Evolutionary conservation across 2,113 vertebrate genomes (phyloP).

Genomic region (Xiphias gladius): DNA sequence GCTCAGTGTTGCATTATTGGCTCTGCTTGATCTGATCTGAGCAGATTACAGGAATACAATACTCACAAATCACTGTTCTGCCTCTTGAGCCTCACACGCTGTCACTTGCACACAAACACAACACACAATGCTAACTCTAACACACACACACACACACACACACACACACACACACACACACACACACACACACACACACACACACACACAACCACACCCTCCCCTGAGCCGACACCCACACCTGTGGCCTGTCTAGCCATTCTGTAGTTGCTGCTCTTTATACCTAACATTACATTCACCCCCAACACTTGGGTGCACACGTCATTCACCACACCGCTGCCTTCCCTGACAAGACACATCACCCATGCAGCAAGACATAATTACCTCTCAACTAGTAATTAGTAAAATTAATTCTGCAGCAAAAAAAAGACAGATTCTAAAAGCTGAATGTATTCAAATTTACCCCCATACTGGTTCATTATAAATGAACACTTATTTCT

Average conservation of each 20-base stretch:
- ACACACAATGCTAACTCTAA: constrained; percentile 35
- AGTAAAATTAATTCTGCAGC: constrained; percentile 71
- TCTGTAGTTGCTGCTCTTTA: constrained; percentile 21
- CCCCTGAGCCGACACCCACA: constrained; percentile 53
- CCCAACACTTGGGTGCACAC: constrained; percentile 31
- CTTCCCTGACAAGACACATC: constrained; percentile 49
- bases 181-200: constrained; percentile 32
- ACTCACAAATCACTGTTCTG: constrained; percentile 77
- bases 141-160: background rate
- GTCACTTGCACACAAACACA: constrained; percentile 48
- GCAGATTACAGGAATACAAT: constrained; percentile 85
- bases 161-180: constrained; percentile 32
- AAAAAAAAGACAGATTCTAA: constrained; percentile 47
- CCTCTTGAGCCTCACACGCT: constrained; percentile 63
- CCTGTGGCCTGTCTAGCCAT: constrained; percentile 65
- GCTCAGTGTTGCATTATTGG: constrained; percentile 82
- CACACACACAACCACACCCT: constrained; percentile 30
- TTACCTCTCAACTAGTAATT: constrained; percentile 77
- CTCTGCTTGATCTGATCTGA: constrained; percentile 84
- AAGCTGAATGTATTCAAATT: constrained; percentile 70
- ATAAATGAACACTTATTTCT: constrained; percentile 70
- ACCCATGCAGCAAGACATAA: constrained; percentile 59
- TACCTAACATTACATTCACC: constrained; percentile 13
- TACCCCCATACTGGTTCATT: constrained; percentile 70
- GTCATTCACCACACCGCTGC: constrained; percentile 45